Percentiles rank a stretch among this genome's conserved stretches.
Evolutionary conservation across 1,140 invertebrate species (phyloP).

Genomic region (Drosophila sproati): DNA sequence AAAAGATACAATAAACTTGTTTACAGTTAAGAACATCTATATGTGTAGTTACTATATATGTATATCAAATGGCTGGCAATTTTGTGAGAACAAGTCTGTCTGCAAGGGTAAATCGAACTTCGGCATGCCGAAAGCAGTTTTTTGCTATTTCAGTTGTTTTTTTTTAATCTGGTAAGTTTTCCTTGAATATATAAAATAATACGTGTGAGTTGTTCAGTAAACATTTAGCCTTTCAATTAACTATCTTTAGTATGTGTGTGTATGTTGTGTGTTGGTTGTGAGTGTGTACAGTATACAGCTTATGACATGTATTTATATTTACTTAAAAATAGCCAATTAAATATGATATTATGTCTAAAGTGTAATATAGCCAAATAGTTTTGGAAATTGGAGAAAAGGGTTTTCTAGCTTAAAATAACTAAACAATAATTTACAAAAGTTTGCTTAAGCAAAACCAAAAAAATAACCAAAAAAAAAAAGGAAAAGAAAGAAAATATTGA

Average conservation of each 20-base stretch:
- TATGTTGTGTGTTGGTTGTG: constrained; percentile 15
- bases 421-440: constrained; percentile 11
- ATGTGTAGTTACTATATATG: not conserved
- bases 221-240: constrained; percentile 67
- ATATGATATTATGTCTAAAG: constrained; percentile 13
- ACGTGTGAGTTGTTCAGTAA: constrained; percentile 67
- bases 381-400: not conserved
- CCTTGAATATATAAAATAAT: constrained; percentile 43
- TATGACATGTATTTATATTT: constrained; percentile 5
- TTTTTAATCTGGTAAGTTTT: not conserved
- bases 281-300: constrained; percentile 1
- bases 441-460: not conserved
- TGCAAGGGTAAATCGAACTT: constrained; percentile 32
- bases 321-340: constrained; percentile 12
- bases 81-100: not conserved
- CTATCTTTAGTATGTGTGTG: constrained; percentile 54
- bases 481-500: not conserved
- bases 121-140: constrained; percentile 29
- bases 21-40: not conserved
- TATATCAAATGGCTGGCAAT: constrained; percentile 5
- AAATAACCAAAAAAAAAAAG: not conserved
- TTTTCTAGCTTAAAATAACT: not conserved
- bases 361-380: not conserved
- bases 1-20: constrained; percentile 12
- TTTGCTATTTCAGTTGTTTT: constrained; percentile 7